Evolutionary conservation across 2,888 invertebrate genomes (phyloP), one percentile per base, ranked within the genome.

Genomic region (Merodon equestris): DNA sequence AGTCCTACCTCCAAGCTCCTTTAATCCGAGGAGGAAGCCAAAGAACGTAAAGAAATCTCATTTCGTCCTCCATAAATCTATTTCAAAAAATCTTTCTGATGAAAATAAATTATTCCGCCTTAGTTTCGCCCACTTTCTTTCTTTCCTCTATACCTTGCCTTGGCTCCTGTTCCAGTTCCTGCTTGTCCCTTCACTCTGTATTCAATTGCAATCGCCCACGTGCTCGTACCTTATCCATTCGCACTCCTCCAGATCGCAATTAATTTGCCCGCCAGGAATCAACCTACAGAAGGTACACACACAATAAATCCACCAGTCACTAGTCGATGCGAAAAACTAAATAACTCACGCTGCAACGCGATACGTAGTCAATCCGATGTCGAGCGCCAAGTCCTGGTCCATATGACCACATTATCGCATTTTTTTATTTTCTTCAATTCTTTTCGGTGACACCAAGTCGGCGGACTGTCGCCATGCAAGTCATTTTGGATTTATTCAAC

Each of bases 51-150:
- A n/a, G 3, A 40, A 40, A n/a, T 3, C 10, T 40, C 51, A 51
- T 27, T 66, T 42, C 12, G 61, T 57, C 56, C 56, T 34, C 66
- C 10, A 48, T 72, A 67, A 77, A 77, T 72, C 57, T 56, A 42
- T 50, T 61, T 51, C 50, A 58, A 57, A 45, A 40, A 9, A n/a
- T 40, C 9, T 40, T 40, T 77, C 53, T 72, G 67, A 77, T 63
- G 77, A 58, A 77, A 77, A 72, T 77, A 77, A 72, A 72, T 72
- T 68, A 77, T 72, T 5, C 63, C 72, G 67, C 77, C 67, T 34
- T 51, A 36, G 72, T 67, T 58, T 72, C 61, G 72, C 77, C 77
- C 67, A 77, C 77, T 74, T 63, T 58, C 36, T 27, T 27, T 27
- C 27, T n/a, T n/a, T 27, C 27, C 3, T 18, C 18, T 10, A 51